phyloP scores from a whole-genome alignment of 2,113 vertebrate species.

The Pogonocichla stellata region DNA sequence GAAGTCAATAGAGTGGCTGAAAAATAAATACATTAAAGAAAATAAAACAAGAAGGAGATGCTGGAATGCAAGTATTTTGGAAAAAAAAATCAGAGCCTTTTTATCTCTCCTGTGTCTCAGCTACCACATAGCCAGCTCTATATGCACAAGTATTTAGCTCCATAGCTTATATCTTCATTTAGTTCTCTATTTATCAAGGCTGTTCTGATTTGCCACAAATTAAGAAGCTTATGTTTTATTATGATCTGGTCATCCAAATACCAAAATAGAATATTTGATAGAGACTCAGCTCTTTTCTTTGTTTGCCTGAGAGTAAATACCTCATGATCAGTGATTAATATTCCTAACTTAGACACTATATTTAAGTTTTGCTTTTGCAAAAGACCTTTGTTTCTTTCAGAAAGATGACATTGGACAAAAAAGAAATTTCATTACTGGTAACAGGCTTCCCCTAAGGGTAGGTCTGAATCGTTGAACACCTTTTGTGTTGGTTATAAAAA shows the following conservation, averaged over 20 bases:
- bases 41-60: background rate
- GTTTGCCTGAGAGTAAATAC: background rate
- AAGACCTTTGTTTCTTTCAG: background rate
- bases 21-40: background rate
- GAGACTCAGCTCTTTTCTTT: background rate
- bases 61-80: background rate
- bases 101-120: background rate
- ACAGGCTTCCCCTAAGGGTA: background rate
- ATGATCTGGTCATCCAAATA: background rate
- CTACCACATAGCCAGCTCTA: background rate
- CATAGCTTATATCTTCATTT: background rate
- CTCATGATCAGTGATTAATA: background rate
- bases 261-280: background rate
- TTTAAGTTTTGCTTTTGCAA: background rate
- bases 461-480: background rate
- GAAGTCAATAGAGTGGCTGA: background rate
- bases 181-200: background rate
- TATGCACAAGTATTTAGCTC: background rate
- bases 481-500: background rate
- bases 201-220: background rate
- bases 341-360: background rate
- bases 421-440: background rate
- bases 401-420: background rate
- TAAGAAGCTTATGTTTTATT: background rate
- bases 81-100: background rate